These are phyloP conservation scores for Tanytarsus gracilentus DNA, from an alignment of 2,888 invertebrate species.

Conservation along the genomic window DNA sequence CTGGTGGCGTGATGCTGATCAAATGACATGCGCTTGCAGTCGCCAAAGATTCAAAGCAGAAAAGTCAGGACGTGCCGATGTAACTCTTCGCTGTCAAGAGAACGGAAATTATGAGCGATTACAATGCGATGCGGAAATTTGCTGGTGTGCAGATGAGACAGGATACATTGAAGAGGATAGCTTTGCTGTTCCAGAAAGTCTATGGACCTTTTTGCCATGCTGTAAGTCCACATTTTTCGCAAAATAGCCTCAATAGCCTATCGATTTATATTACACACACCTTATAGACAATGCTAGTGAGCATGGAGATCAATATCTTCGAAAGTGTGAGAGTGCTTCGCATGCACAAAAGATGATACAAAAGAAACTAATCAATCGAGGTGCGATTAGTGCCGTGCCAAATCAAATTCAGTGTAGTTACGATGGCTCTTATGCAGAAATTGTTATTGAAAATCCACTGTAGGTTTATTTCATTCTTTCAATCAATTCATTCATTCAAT, in stretches of 20 bases:
- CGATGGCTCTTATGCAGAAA: constrained; percentile 56
- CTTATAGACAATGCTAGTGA: constrained; percentile 43
- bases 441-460: constrained; percentile 48
- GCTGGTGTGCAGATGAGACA: constrained; percentile 60
- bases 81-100: constrained; percentile 54
- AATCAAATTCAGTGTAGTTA: constrained; percentile 51
- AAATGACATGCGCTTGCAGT: constrained; percentile 63
- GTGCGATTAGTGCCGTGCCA: constrained; percentile 48
- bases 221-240: constrained; percentile 55
- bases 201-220: constrained; percentile 54
- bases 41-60: constrained; percentile 49
- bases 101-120: constrained; percentile 58
- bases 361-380: constrained; percentile 50
- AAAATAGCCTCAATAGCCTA: background rate
- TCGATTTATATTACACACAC: background rate
- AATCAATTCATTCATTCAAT: constrained; percentile 10
- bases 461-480: constrained; percentile 38
- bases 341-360: constrained; percentile 47
- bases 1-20: constrained; percentile 48
- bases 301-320: constrained; percentile 51
- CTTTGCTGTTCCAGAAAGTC: constrained; percentile 48
- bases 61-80: constrained; percentile 41
- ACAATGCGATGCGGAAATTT: constrained; percentile 58
- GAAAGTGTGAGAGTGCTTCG: constrained; percentile 57
- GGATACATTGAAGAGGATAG: constrained; percentile 48